These are phyloP conservation scores for Myotis daubentonii DNA, from an alignment of 2,797 vertebrate species.

Conservation along the genomic window DNA sequence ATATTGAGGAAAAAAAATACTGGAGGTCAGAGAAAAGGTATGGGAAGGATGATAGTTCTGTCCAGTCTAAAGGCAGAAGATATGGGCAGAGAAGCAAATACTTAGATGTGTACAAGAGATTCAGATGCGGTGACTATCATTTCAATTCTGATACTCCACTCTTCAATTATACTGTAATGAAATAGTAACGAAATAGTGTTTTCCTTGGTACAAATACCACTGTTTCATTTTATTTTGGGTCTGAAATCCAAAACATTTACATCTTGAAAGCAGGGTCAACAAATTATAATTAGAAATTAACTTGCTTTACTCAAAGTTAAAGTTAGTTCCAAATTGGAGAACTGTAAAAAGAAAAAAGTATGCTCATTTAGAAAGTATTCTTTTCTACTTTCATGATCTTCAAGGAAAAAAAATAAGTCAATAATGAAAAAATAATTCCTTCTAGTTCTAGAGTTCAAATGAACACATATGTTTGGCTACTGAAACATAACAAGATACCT, in stretches of 20 bases:
- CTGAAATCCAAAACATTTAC: slow-evolving; percentile 32
- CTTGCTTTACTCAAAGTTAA: not conserved
- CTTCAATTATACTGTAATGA: not conserved
- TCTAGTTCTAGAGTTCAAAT: slow-evolving; percentile 6
- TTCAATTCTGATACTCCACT: not conserved
- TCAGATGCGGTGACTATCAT: not conserved
- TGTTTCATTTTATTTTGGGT: not conserved
- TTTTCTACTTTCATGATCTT: slow-evolving; percentile 7
- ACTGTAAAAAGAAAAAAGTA: not conserved
- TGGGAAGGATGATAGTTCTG: not conserved
- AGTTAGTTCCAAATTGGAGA: slow-evolving; percentile 32
- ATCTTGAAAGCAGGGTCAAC: not conserved
- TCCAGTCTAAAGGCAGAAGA: not conserved
- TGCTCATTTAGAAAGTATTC: not conserved
- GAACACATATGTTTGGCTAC: not conserved
- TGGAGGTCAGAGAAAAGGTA: not conserved
- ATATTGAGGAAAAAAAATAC: not conserved
- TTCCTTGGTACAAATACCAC: not conserved
- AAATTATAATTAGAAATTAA: not conserved
- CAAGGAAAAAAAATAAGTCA: slow-evolving; percentile 21
- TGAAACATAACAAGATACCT: not conserved
- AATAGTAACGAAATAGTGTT: not conserved
- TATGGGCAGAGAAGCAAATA: not conserved
- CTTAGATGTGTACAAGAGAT: not conserved
- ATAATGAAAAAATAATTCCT: not conserved